Percentiles rank a stretch among this genome's conserved stretches.
These are phyloP conservation scores for Delia radicum DNA, from an alignment of 1,140 invertebrate species.

Conservation along the genomic window DNA sequence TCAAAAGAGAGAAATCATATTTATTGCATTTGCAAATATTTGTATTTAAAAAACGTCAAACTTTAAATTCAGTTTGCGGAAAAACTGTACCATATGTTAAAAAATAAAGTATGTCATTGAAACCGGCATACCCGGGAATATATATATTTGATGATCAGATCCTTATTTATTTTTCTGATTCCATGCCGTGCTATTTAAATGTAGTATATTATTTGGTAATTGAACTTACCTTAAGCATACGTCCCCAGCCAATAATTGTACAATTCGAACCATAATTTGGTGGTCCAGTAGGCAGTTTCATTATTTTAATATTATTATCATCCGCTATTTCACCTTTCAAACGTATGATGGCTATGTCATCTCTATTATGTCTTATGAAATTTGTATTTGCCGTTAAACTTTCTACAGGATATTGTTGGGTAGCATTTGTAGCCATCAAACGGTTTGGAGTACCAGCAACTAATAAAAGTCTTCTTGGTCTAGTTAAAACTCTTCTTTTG, in stretches of 20 bases:
- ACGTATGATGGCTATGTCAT: slow-evolving; percentile 31
- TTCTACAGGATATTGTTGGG: background rate
- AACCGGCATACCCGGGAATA: too few species aligned
- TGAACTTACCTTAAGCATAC: slow-evolving; percentile 31
- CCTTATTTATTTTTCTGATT: too few species aligned
- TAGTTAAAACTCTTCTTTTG: background rate
- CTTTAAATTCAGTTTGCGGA: too few species aligned
- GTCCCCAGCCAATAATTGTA: slow-evolving; percentile 34
- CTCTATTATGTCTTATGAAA: background rate
- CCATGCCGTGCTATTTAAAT: too few species aligned
- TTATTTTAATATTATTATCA: slow-evolving; percentile 18
- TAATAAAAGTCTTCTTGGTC: slow-evolving; percentile 11
- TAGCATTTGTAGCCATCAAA: background rate
- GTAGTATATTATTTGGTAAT: background rate
- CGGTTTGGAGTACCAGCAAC: slow-evolving; percentile 27
- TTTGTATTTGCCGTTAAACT: slow-evolving; percentile 21
- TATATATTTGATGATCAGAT: too few species aligned
- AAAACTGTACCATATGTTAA: too few species aligned
- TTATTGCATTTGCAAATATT: too few species aligned
- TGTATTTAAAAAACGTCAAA: too few species aligned
- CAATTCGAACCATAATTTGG: background rate
- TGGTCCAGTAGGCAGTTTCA: background rate
- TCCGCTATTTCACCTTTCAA: background rate
- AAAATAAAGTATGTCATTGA: too few species aligned
- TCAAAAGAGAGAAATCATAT: too few species aligned